These are phyloP conservation scores for Oreochromis aureus DNA, from an alignment of 2,113 vertebrate species.

Conservation along the genomic window DNA sequence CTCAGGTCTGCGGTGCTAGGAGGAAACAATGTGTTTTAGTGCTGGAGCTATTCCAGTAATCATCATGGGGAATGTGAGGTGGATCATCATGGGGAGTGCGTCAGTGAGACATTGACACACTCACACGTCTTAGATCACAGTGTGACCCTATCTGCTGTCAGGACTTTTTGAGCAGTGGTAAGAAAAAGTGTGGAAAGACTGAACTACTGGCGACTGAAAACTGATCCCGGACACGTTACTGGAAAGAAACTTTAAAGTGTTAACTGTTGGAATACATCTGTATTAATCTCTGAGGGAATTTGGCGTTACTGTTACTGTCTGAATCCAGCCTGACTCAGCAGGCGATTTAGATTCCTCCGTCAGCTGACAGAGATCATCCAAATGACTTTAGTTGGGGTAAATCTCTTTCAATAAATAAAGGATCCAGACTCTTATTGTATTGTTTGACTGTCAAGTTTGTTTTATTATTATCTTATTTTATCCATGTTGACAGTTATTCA, in stretches of 20 bases:
- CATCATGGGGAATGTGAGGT: neutral
- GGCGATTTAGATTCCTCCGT: neutral
- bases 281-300: neutral
- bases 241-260: neutral
- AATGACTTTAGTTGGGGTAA: neutral
- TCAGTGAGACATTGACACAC: neutral
- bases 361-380: neutral
- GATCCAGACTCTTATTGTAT: neutral
- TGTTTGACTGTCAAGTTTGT: neutral
- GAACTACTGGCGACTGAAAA: neutral
- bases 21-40: neutral
- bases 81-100: neutral
- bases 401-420: neutral
- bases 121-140: neutral
- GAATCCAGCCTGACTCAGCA: neutral
- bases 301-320: neutral
- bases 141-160: no score
- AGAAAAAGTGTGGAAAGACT: neutral
- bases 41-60: neutral
- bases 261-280: neutral
- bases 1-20: neutral
- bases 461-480: neutral
- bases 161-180: neutral
- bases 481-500: neutral
- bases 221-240: neutral